Base-by-base conservation (phyloP, 2,797 vertebrate genomes). In the Harpagifer antarcticus region DNA sequence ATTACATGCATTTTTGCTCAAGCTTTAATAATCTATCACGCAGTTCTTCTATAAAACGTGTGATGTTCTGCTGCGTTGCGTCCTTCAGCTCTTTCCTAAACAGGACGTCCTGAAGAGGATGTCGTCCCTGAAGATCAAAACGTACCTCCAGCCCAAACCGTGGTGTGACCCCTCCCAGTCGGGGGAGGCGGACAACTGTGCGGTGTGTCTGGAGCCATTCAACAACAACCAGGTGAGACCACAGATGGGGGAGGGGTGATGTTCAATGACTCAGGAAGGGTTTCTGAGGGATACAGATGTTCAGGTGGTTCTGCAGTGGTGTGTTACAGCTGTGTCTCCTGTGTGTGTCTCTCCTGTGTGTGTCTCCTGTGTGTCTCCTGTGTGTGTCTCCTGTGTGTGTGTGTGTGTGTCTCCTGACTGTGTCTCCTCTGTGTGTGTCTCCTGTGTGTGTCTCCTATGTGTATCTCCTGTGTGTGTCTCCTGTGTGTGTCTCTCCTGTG, bases 141-240 rank as follows among this genome's bases (percentile, higher is more conserved):
- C 87, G 1, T 99, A 96, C 86, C 92, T 93, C 1, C 93, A 94
- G 0, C 94, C 95, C 79, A 95, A 92, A 84, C 78, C 17, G 0
- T 84, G 64, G 76, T 92, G 70, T 20, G 95, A 89, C 85, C 79
- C 65, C n/a, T 89, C 77, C 44, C 89, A 78, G 73, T 86, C 84
- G 14, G 84, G 87, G 0, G 95, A 97, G 68, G 93, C 93, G 0
- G 97, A 98, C 19, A 96, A 94, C 90, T 99, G 98, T 0, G 98
- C 97, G 0, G 96, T 98, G 58, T 98, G 98, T 83, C 90, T 99
- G 91, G 97, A 99, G 88, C 94, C 95, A 49, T 99, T 97, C 87
- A 95, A 95, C 87, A 95, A 95, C 88, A 97, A 97, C 86, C 97
- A 99, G 96, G 97, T 96, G 53, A 67, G 76, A 8, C 3, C 0